A percentile compares a stretch with the other conserved stretches of the same genome.
Evolutionary conservation across 2,888 invertebrate genomes (phyloP).

Genomic region (Cheilosia scutellata): DNA sequence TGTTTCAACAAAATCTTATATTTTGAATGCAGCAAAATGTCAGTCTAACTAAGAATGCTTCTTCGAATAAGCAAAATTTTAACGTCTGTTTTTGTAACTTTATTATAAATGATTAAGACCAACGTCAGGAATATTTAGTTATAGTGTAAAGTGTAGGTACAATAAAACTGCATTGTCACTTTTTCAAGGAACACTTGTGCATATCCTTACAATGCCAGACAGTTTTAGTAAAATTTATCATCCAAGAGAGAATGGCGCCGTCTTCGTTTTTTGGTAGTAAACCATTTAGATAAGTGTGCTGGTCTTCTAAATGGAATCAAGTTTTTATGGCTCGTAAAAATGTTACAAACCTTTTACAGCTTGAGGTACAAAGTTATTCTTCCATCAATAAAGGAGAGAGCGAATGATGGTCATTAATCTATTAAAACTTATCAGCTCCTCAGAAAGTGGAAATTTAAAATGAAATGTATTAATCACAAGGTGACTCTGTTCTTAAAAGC

Average conservation of each 20-base stretch:
- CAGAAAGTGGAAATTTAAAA: constrained; percentile 69
- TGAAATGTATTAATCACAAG: constrained; percentile 72
- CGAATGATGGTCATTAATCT: constrained; percentile 64
- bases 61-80: too few relatives aligned
- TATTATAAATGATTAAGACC: too few relatives aligned
- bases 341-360: constrained; percentile 61
- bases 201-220: constrained; percentile 20
- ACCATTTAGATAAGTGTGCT: constrained; percentile 50
- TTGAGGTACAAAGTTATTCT: constrained; percentile 46
- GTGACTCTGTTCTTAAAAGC: constrained; percentile 61
- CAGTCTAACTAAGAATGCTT: too few relatives aligned
- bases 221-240: constrained; percentile 29
- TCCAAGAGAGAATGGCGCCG: constrained; percentile 49
- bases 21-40: too few relatives aligned
- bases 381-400: constrained; percentile 34
- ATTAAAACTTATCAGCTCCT: constrained; percentile 64
- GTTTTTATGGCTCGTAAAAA: constrained; percentile 68
- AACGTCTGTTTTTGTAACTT: too few relatives aligned
- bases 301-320: constrained; percentile 66
- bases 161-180: neutral
- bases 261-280: constrained; percentile 31
- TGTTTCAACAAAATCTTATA: too few relatives aligned
- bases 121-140: too few relatives aligned
- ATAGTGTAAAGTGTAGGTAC: too few relatives aligned
- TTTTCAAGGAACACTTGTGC: neutral